Conservation (phyloP, 1,140 invertebrate genomes). For the Trichogramma pretiosum region DNA sequence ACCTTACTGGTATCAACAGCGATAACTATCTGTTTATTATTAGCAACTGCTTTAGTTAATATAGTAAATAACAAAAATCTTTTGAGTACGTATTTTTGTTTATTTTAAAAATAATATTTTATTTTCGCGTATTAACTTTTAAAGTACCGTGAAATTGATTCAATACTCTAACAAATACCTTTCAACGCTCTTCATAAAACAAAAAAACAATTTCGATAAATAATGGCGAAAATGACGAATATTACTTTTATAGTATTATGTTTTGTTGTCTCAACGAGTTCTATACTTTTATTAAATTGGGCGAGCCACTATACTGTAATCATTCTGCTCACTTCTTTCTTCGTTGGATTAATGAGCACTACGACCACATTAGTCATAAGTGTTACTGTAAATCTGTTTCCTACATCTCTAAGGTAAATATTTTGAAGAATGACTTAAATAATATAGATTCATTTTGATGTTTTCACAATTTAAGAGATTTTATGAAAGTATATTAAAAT, state of each 20-base stretch:
- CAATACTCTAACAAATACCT: too few relatives aligned
- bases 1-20: constrained; percentile 23
- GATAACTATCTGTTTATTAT: constrained; percentile 21
- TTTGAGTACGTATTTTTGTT: constrained; percentile 27
- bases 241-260: too few relatives aligned
- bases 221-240: too few relatives aligned
- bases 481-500: too few relatives aligned
- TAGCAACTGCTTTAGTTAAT: constrained; percentile 25
- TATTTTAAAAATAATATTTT: neutral
- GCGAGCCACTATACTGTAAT: neutral
- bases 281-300: constrained; percentile 2
- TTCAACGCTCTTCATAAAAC: too few relatives aligned
- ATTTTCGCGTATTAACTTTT: too few relatives aligned
- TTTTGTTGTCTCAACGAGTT: neutral
- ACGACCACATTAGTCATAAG: constrained; percentile 45
- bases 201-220: too few relatives aligned
- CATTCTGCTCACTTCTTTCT: constrained; percentile 39
- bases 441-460: too few relatives aligned
- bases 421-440: too few relatives aligned
- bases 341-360: constrained; percentile 46
- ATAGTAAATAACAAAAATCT: constrained; percentile 28
- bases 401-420: constrained; percentile 48
- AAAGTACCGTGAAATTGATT: too few relatives aligned
- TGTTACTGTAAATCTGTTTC: constrained; percentile 50
- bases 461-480: too few relatives aligned